Conservation (phyloP, 2,888 invertebrate species). For the Leptinotarsa haldemani region DNA sequence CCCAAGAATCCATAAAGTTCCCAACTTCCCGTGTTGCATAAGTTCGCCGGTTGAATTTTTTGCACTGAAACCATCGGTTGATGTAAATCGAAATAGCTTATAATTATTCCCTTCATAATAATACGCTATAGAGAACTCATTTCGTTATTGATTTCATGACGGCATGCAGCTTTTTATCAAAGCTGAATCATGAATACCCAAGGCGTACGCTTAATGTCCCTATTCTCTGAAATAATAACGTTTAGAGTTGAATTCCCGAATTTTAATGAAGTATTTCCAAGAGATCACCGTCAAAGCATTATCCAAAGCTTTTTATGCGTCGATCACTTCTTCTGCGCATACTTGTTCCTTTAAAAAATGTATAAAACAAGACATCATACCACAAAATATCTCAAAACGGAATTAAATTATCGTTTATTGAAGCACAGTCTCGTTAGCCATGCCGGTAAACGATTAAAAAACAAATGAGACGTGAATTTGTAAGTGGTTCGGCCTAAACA, state of each 20-base stretch:
- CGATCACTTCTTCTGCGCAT: conserved; percentile 40
- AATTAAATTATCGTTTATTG: conserved; percentile 48
- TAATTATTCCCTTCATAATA: conserved; percentile 51
- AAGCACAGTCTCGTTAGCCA: conserved; percentile 36
- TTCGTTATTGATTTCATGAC: conserved; percentile 57
- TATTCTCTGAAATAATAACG: conserved; percentile 58
- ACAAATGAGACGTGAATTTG: conserved; percentile 44
- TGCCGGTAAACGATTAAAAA: conserved; percentile 39
- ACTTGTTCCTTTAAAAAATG: conserved; percentile 41
- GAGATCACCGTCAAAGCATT: conserved; percentile 53
- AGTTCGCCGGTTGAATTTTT: conserved; percentile 19
- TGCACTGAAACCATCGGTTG: conserved; percentile 21
- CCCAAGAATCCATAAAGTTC: conserved; percentile 15
- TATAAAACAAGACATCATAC: conserved; percentile 46
- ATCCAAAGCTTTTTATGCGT: conserved; percentile 34
- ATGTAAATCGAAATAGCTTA: conserved; percentile 42
- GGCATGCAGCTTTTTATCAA: conserved; percentile 52
- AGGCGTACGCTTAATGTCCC: conserved; percentile 44
- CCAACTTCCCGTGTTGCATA: conserved; percentile 39
- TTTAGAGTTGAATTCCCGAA: conserved; percentile 58
- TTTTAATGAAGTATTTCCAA: conserved; percentile 60
- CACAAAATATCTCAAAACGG: conserved; percentile 46
- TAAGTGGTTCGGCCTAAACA: conserved; percentile 43
- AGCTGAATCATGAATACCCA: conserved; percentile 50
- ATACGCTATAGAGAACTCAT: conserved; percentile 45